Conservation (phyloP, 2,797 vertebrate species). For the Chelmon rostratus region DNA sequence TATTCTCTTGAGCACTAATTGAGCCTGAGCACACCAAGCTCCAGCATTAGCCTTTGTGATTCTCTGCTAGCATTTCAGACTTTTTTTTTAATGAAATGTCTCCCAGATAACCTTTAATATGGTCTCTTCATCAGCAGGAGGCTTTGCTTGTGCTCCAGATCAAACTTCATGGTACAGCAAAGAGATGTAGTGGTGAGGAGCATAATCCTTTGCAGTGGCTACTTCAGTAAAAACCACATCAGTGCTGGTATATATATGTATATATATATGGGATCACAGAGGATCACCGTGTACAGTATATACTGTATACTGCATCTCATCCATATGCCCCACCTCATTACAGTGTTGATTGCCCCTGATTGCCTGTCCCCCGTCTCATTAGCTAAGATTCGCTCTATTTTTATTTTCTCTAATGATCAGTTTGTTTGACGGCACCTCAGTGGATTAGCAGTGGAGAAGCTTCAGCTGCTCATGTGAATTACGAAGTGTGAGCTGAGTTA, state of each 20-base stretch:
- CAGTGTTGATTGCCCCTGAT: constrained; percentile 65
- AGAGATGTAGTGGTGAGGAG: constrained; percentile 8
- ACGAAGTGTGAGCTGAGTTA: constrained; percentile 42
- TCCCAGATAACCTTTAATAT: constrained; percentile 57
- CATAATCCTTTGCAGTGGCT: neutral
- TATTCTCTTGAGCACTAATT: constrained; percentile 49
- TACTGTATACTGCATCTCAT: constrained; percentile 29
- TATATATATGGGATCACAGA: neutral
- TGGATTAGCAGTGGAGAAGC: constrained; percentile 49
- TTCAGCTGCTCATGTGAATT: constrained; percentile 52
- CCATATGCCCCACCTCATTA: constrained; percentile 43
- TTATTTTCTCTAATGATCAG: constrained; percentile 67
- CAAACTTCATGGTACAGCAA: constrained; percentile 21
- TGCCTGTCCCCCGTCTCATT: constrained; percentile 63
- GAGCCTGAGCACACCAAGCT: constrained; percentile 17
- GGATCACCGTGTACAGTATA: constrained; percentile 29
- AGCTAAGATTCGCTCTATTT: constrained; percentile 70
- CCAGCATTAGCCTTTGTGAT: constrained; percentile 3
- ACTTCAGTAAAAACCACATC: constrained; percentile 5
- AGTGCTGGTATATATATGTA: constrained; percentile 21
- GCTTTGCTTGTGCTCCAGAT: constrained; percentile 15
- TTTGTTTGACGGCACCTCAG: constrained; percentile 63
- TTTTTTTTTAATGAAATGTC: constrained; percentile 54
- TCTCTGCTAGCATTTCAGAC: neutral
- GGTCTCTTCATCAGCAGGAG: constrained; percentile 8